Conservation (phyloP, 2,797 vertebrate species). For the Centroberyx gerrardi region DNA sequence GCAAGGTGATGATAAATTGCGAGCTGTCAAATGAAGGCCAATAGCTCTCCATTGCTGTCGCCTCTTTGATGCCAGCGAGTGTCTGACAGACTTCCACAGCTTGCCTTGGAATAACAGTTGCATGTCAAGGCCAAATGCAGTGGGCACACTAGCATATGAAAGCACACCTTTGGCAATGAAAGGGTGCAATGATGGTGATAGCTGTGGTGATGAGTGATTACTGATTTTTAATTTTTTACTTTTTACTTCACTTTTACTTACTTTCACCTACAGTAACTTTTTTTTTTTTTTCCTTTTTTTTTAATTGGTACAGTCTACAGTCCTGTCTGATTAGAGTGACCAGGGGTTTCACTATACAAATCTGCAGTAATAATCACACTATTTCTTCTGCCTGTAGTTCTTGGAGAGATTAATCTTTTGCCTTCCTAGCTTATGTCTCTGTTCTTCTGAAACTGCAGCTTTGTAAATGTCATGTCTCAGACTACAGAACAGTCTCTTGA, state of each 20-base stretch:
- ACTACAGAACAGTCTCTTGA: neutral
- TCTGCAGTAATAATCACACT: neutral
- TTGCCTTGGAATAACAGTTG: conserved; percentile 26
- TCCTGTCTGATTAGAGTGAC: neutral
- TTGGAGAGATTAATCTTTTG: neutral
- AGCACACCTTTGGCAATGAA: neutral
- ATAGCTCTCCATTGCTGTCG: conserved; percentile 27
- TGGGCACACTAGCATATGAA: conserved; percentile 4
- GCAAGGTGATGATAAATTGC: conserved; percentile 47
- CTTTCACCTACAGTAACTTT: neutral
- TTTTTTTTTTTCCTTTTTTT: neutral
- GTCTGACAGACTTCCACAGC: conserved; percentile 27
- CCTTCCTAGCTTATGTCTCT: neutral
- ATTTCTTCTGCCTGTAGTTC: neutral
- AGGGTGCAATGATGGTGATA: neutral
- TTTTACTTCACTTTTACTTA: neutral
- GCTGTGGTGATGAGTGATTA: neutral
- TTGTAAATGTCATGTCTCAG: neutral
- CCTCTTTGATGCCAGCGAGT: conserved; percentile 17
- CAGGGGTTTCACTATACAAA: neutral
- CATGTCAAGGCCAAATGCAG: conserved; percentile 16
- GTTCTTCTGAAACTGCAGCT: neutral
- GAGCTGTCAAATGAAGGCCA: conserved; percentile 49
- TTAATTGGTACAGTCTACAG: neutral
- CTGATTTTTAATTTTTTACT: neutral